phyloP scores from a whole-genome alignment of 2,888 invertebrate genomes.

The Apamea sordens region DNA sequence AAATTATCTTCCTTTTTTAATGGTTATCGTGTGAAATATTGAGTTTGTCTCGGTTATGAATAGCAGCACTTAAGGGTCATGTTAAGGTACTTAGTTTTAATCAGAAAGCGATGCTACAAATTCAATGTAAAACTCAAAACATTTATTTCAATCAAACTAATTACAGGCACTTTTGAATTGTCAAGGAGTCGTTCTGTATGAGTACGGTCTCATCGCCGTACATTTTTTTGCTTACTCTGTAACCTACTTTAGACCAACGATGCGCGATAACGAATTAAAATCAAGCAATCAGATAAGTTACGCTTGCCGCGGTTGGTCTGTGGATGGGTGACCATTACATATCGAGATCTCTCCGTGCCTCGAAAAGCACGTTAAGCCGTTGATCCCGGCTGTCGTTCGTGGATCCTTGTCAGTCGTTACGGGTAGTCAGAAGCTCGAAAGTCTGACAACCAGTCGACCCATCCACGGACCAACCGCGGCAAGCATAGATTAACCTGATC shows the following conservation, averaged over 20 bases:
- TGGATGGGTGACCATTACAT: neutral
- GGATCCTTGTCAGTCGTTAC: neutral
- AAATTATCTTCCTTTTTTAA: constrained; percentile 52
- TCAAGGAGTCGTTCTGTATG: no score
- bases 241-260: no score
- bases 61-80: constrained; percentile 43
- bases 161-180: no score
- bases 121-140: no score
- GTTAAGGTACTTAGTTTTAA: neutral
- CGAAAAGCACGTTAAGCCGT: neutral
- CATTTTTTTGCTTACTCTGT: no score
- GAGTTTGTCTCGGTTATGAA: constrained; percentile 41
- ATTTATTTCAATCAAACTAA: no score
- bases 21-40: constrained; percentile 49
- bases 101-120: no score
- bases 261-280: no score
- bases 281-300: neutral
- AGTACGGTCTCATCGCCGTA: no score
- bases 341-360: neutral
- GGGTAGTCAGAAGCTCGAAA: neutral
- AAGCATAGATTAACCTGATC: no score
- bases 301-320: neutral
- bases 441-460: neutral
- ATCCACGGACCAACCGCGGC: no score
- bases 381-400: neutral